Evolutionary conservation across 2,113 vertebrate species (phyloP).

Genomic region (Lonchura striata): DNA sequence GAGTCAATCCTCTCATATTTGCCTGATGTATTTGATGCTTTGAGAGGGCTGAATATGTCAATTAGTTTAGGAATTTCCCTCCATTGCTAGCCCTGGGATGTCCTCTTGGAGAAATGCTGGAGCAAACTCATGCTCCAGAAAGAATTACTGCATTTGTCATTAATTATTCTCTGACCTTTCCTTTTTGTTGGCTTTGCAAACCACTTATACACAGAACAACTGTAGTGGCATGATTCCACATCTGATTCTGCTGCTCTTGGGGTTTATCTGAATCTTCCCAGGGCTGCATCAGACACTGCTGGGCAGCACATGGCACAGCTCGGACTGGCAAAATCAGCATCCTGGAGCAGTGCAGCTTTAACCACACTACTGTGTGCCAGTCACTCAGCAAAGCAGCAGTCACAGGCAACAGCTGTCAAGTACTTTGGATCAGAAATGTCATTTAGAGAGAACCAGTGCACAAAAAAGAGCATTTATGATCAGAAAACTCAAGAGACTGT

Average conservation of each 20-base stretch:
- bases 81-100: neutral
- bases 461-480: neutral
- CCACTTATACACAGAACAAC: neutral
- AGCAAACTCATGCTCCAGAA: neutral
- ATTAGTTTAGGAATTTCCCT: neutral
- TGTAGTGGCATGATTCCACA: neutral
- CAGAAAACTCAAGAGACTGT: neutral
- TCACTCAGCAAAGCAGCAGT: neutral
- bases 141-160: neutral
- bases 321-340: neutral
- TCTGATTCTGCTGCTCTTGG: neutral
- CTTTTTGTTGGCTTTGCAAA: neutral
- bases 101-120: neutral
- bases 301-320: neutral
- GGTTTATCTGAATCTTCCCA: neutral
- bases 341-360: neutral
- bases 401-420: neutral
- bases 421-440: neutral
- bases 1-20: neutral
- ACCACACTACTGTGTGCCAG: neutral
- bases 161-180: neutral
- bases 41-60: neutral
- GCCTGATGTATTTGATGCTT: neutral
- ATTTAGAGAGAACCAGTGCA: neutral
- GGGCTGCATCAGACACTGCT: neutral